Conservation (phyloP, 2,888 invertebrate genomes). For the Tenthredo notha region DNA sequence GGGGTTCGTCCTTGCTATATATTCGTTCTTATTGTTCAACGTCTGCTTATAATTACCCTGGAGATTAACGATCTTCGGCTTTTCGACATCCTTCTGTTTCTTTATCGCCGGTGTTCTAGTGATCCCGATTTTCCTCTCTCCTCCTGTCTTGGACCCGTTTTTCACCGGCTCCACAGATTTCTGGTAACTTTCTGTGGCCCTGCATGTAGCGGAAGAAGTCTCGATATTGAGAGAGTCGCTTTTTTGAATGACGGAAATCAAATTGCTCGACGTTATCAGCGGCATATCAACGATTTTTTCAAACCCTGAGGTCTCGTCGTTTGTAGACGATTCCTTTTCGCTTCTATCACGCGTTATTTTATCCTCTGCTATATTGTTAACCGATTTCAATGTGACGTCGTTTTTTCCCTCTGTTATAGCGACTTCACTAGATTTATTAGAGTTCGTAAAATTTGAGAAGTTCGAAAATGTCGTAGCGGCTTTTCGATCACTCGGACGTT, state of each 20-base stretch:
- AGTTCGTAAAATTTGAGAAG: conserved; percentile 12
- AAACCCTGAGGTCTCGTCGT: conserved; percentile 60
- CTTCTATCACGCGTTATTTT: conserved; percentile 54
- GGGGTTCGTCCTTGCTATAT: conserved; percentile 44
- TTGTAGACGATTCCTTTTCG: conserved; percentile 58
- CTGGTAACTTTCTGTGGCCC: conserved; percentile 53
- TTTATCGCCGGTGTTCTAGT: conserved; percentile 68
- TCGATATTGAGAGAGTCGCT: conserved; percentile 55
- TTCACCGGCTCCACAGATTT: conserved; percentile 43
- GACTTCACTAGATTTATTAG: background rate
- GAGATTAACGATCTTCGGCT: conserved; percentile 62
- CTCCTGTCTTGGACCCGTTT: conserved; percentile 53
- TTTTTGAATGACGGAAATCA: conserved; percentile 62
- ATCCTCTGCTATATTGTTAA: conserved; percentile 40
- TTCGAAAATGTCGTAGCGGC: conserved; percentile 71
- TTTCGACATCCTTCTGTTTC: conserved; percentile 69
- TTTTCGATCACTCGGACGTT: conserved; percentile 80
- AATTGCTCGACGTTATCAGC: conserved; percentile 71
- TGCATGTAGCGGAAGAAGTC: background rate
- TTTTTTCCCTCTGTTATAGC: background rate
- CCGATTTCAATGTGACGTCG: conserved; percentile 52
- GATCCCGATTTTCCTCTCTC: conserved; percentile 35
- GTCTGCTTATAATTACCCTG: conserved; percentile 53
- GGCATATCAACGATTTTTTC: conserved; percentile 76
- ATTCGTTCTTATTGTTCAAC: conserved; percentile 41